Evolutionary conservation across 2,888 invertebrate genomes (phyloP).

Genomic region (Agonopterix alstromeriana): DNA sequence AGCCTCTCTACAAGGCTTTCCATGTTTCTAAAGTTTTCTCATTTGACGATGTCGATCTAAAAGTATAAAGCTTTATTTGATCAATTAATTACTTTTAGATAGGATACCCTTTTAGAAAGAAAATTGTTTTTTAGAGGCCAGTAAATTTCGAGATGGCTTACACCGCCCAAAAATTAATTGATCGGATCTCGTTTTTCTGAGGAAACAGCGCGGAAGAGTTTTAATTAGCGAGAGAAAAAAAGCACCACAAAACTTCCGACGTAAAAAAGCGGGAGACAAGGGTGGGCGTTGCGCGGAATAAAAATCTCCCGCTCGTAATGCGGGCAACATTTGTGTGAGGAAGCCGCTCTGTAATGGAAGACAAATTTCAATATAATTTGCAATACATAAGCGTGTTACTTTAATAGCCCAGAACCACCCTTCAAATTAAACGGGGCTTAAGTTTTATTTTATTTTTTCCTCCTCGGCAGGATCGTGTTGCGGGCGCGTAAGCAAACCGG

Average conservation of each 20-base stretch:
- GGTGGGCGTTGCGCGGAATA: constrained; percentile 70
- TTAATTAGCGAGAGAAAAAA: constrained; percentile 75
- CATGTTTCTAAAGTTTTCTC: constrained; percentile 21
- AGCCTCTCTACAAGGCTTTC: too few species aligned
- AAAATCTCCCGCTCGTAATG: constrained; percentile 73
- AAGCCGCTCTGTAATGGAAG: constrained; percentile 76
- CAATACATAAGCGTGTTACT: constrained; percentile 79
- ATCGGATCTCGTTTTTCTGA: constrained; percentile 72
- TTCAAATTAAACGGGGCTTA: constrained; percentile 78
- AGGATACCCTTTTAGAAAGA: constrained; percentile 49
- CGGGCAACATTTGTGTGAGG: constrained; percentile 77
- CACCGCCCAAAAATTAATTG: constrained; percentile 73
- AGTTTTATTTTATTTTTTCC: constrained; percentile 76
- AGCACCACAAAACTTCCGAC: constrained; percentile 68
- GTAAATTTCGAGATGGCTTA: constrained; percentile 70
- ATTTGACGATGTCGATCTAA: constrained; percentile 16
- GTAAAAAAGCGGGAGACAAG: constrained; percentile 74
- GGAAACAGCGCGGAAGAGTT: constrained; percentile 76
- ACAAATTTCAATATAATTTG: constrained; percentile 79
- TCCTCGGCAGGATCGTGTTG: constrained; percentile 57
- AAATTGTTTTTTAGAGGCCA: constrained; percentile 59
- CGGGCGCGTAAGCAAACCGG: constrained; percentile 40
- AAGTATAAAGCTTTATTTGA: constrained; percentile 41
- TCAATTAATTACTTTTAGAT: constrained; percentile 66
- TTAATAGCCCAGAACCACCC: constrained; percentile 78